A percentile compares a stretch with the other conserved stretches of the same genome.
Evolutionary conservation across 2,797 vertebrate genomes (phyloP).

Genomic region (Gymnoscopelus braueri): DNA sequence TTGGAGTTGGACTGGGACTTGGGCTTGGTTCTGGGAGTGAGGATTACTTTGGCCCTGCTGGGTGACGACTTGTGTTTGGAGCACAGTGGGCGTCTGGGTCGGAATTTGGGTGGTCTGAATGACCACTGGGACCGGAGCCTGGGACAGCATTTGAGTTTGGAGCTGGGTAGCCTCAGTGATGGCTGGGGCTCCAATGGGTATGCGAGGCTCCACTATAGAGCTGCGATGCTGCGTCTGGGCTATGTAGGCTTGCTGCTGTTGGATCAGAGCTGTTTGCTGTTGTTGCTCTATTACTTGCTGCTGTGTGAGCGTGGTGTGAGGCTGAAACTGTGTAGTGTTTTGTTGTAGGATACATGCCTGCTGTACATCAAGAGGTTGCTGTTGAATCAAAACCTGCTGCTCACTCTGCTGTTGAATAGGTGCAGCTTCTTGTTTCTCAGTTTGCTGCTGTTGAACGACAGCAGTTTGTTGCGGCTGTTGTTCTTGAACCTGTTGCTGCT

Average conservation of each 20-base stretch:
- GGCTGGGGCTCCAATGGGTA: conserved; percentile 56
- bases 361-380: conserved; percentile 65
- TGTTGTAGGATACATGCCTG: conserved; percentile 58
- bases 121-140: conserved; percentile 63
- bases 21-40: conserved; percentile 60
- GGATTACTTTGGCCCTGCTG: conserved; percentile 65
- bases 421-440: conserved; percentile 65
- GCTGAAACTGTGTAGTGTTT: conserved; percentile 56
- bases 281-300: conserved; percentile 71
- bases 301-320: conserved; percentile 53
- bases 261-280: conserved; percentile 53
- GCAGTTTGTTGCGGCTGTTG: conserved; percentile 66
- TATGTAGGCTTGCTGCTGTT: conserved; percentile 66
- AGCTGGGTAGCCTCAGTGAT: conserved; percentile 59
- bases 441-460: conserved; percentile 63
- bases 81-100: conserved; percentile 51
- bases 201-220: conserved; percentile 64
- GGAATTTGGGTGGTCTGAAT: conserved; percentile 59
- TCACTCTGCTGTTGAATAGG: conserved; percentile 61
- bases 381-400: conserved; percentile 61
- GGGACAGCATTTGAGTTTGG: conserved; percentile 62
- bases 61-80: conserved; percentile 49
- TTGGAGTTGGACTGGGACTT: conserved; percentile 63
- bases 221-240: conserved; percentile 60
- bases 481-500: conserved; percentile 69